These are phyloP conservation scores for Myiopsitta monachus DNA, from an alignment of 2,113 vertebrate species.

Conservation along the genomic window DNA sequence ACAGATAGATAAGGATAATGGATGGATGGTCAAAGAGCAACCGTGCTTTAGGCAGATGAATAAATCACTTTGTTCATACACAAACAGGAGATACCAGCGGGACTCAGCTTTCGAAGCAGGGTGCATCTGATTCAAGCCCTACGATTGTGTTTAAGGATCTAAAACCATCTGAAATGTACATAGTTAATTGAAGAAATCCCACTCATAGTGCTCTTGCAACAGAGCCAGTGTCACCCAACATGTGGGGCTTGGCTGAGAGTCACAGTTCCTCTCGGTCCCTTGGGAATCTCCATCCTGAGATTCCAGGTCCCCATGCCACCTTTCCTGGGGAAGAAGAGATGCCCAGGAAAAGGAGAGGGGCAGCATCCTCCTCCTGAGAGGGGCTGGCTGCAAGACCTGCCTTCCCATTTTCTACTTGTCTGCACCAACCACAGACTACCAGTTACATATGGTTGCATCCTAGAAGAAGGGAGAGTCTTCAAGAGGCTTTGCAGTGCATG, in stretches of 20 bases:
- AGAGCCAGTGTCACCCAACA: neutral
- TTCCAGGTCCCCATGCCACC: neutral
- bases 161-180: neutral
- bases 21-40: slow-evolving; percentile 37
- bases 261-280: neutral
- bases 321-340: neutral
- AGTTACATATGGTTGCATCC: neutral
- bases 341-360: neutral
- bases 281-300: neutral
- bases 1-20: slow-evolving; percentile 59
- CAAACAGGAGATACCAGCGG: neutral
- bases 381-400: neutral
- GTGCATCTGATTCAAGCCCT: neutral
- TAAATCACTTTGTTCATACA: slow-evolving; percentile 19
- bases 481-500: neutral
- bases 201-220: rapidly evolving
- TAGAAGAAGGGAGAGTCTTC: neutral
- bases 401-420: neutral
- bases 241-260: neutral
- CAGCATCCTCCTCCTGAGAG: neutral
- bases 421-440: neutral
- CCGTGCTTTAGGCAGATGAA: slow-evolving; percentile 9
- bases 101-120: neutral
- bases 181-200: neutral
- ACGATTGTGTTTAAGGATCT: neutral